Evolutionary conservation across 2,113 vertebrate species (phyloP), one percentile per base, ranked within the genome.

Genomic region (Dicerorhinus sumatrensis): DNA sequence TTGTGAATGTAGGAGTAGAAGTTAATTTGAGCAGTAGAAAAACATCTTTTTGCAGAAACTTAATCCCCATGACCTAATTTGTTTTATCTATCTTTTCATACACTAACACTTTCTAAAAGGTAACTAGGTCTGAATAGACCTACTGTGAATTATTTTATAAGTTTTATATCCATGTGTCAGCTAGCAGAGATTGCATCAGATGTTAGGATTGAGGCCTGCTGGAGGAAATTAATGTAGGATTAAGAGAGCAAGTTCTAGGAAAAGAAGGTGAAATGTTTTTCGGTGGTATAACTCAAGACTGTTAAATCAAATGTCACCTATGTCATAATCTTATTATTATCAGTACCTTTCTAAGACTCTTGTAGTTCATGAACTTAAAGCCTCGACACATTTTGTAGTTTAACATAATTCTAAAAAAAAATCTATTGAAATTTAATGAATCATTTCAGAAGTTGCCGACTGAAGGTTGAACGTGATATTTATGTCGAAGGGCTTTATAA

Each of bases 1-100:
- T 14, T 65, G 46, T 73, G 29, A 94, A 83, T 83, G 90, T 11
- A 89, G 91, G 12, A 75, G 21, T 1, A 25, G 17, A 75, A 73
- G 9, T 90, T 48, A n/a, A 92, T 82, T 29, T 79, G 48, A 75
- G 11, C 17, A 83, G 54, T 72, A 72, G 36, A 25, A 86, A 82
- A 81, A 54, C 1, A 1, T 92, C 18, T 23, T 90, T 62, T 27
- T 29, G 29, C 3, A 76, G 95, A 94, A 88, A 54, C 56, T 81
- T 75, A 94, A 95, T 85, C 48, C 79, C 42, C 6, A 8, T 82
- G 62, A 69, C 42, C 51, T 84, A 65, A 90, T 83, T 95, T 89
- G 29, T 85, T 96, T 88, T 80, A 89, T 95, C 54, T 94, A 33
- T 51, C 56, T 75, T 92, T 95, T 90, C 18, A 10, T 80, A 39